phyloP scores from a whole-genome alignment of 64 coral and sea anemone genomes.

The Stichodactyla helianthus region DNA sequence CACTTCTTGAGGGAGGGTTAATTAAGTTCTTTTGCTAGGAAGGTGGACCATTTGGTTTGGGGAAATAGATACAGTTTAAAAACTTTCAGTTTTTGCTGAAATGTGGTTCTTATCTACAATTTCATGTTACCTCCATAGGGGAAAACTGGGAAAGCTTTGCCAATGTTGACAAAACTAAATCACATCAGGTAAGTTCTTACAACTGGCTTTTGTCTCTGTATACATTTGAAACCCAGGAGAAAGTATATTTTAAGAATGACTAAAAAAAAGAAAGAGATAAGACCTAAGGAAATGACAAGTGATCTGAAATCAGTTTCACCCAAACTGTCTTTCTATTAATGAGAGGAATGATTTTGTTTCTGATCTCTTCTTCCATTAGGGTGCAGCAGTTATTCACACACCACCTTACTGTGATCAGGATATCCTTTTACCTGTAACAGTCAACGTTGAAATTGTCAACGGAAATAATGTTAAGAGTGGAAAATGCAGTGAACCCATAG shows the following conservation, averaged over 20 bases:
- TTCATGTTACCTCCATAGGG: conserved; percentile 36
- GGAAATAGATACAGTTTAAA: background rate
- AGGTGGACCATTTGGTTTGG: conserved; percentile 17
- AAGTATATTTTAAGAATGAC: too few species aligned
- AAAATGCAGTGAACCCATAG: conserved; percentile 90
- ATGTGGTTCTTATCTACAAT: background rate
- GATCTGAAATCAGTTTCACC: too few species aligned
- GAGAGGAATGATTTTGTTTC: too few species aligned
- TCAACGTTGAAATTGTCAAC: conserved; percentile 68
- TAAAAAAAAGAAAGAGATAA: too few species aligned
- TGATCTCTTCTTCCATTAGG: conserved; percentile 30
- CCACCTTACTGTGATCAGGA: conserved; percentile 75
- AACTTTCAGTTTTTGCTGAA: background rate
- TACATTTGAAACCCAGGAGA: too few species aligned
- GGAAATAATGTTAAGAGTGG: conserved; percentile 69
- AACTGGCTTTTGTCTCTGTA: too few species aligned
- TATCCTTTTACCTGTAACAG: conserved; percentile 70
- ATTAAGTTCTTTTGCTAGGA: background rate
- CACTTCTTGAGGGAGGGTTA: background rate
- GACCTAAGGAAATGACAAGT: too few species aligned
- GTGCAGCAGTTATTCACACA: conserved; percentile 78
- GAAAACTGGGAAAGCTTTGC: conserved; percentile 82
- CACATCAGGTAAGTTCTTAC: conserved; percentile 65
- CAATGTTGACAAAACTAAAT: conserved; percentile 83
- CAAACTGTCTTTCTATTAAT: too few species aligned